A percentile compares a stretch with the other conserved stretches of the same genome.
These are phyloP conservation scores for Lophotriccus pileatus DNA, from an alignment of 2,797 vertebrate species.

Conservation along the genomic window DNA sequence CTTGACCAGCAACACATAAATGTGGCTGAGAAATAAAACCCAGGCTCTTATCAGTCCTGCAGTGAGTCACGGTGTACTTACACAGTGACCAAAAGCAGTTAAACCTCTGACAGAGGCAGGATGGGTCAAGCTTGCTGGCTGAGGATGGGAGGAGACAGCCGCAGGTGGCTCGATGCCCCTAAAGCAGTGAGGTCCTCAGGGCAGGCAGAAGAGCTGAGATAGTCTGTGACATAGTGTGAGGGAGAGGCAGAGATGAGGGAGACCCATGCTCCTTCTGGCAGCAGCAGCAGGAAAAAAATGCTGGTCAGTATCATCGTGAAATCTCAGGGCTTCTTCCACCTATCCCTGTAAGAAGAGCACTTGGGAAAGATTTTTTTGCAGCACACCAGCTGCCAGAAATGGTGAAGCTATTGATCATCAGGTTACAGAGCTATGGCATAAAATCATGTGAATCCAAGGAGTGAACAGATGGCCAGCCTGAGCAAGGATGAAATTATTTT, in stretches of 20 bases:
- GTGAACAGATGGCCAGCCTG: conserved; percentile 59
- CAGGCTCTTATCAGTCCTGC: background rate
- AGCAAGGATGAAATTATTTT: conserved; percentile 34
- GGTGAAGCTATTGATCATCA: conserved; percentile 42
- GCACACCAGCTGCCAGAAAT: conserved; percentile 36
- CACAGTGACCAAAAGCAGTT: background rate
- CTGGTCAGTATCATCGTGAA: background rate
- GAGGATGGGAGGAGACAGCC: background rate
- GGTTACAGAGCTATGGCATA: conserved; percentile 42
- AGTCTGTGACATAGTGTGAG: rapidly evolving
- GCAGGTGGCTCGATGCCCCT: background rate
- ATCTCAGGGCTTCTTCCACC: background rate
- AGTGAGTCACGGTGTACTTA: rapidly evolving
- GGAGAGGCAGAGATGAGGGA: background rate
- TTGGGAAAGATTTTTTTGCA: conserved; percentile 24
- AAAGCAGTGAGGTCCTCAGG: background rate
- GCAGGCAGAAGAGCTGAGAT: background rate
- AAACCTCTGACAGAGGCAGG: background rate
- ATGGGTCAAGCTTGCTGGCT: rapidly evolving
- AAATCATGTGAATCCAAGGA: conserved; percentile 36
- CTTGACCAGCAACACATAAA: background rate
- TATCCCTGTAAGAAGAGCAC: background rate
- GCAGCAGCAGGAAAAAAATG: background rate
- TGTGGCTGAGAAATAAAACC: background rate
- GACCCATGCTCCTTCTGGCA: rapidly evolving